Percentiles rank a stretch among this genome's conserved stretches.
Evolutionary conservation across 2,797 vertebrate species (phyloP).

Genomic region (Buceros bicornis): DNA sequence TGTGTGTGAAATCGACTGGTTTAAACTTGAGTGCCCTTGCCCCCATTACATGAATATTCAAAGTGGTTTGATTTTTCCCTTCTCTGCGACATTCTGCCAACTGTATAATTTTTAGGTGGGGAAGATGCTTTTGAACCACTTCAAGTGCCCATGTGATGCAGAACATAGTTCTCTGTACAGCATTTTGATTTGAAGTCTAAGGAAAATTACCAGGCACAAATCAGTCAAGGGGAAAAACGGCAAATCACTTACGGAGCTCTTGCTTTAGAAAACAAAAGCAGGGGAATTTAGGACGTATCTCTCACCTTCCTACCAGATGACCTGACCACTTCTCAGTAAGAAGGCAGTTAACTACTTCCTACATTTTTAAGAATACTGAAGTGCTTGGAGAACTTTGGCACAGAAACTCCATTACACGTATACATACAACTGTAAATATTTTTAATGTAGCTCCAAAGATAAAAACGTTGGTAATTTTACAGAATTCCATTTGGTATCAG

Average conservation of each 20-base stretch:
- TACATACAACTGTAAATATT: slow-evolving; percentile 51
- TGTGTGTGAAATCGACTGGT: neutral
- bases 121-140: slow-evolving; percentile 31
- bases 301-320: neutral
- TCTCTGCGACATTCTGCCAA: neutral
- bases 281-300: neutral
- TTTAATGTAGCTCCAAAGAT: slow-evolving; percentile 32
- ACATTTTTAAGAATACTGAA: neutral
- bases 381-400: neutral
- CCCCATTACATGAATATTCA: slow-evolving; percentile 1
- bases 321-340: neutral
- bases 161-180: slow-evolving; percentile 8
- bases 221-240: slow-evolving; percentile 25
- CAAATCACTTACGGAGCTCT: slow-evolving; percentile 4
- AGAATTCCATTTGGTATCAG: neutral
- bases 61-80: neutral
- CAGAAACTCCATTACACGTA: neutral
- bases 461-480: neutral
- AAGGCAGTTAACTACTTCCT: neutral
- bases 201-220: slow-evolving; percentile 41
- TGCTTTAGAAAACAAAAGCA: neutral
- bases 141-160: neutral
- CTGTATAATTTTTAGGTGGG: neutral
- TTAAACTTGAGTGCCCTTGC: neutral
- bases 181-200: slow-evolving; percentile 32